phyloP scores from a whole-genome alignment of 2,797 vertebrate species.

The Erithacus rubecula region DNA sequence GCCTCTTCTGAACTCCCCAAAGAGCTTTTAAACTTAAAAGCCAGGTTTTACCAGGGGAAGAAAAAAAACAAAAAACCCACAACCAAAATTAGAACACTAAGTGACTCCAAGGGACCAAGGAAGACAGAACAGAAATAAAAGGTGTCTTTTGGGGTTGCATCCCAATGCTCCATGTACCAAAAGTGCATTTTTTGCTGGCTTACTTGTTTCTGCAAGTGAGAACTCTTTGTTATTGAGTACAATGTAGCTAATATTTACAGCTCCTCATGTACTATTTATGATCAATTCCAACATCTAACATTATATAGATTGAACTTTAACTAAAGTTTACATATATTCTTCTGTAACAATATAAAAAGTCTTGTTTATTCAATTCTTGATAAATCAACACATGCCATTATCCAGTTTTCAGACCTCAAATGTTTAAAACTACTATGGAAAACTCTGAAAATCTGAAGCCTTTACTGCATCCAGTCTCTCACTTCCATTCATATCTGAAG shows the following conservation, averaged over 20 bases:
- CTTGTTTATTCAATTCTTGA: background rate
- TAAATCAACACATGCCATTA: background rate
- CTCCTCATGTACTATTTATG: background rate
- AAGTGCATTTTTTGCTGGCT: background rate
- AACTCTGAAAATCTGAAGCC: background rate
- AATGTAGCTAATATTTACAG: background rate
- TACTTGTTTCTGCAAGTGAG: background rate
- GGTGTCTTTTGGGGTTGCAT: background rate
- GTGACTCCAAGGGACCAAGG: background rate
- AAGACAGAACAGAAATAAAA: background rate
- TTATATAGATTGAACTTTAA: slow-evolving; percentile 13
- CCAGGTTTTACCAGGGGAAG: background rate
- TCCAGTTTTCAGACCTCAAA: background rate
- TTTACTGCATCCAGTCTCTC: background rate
- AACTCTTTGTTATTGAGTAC: background rate
- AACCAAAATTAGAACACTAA: background rate
- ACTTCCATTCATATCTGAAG: background rate
- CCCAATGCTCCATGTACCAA: background rate
- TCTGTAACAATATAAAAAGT: background rate
- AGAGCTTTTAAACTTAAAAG: background rate
- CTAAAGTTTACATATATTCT: background rate
- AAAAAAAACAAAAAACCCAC: background rate
- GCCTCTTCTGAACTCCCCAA: background rate
- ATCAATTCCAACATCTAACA: slow-evolving; percentile 3
- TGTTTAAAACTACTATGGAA: background rate